Evolutionary conservation across 2,797 vertebrate species (phyloP).

Genomic region (Bovichtus diacanthus): DNA sequence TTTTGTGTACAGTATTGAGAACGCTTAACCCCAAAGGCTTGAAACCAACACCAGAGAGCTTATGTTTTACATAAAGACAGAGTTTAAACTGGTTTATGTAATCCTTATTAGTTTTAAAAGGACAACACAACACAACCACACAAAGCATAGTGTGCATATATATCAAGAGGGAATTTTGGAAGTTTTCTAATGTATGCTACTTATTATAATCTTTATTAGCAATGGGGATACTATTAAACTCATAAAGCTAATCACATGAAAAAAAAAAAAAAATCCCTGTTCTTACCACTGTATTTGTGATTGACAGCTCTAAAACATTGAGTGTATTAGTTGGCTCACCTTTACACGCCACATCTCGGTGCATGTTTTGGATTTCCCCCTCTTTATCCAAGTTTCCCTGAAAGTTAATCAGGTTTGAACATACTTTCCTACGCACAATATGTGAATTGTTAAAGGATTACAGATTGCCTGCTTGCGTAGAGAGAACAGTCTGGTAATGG

Average conservation of each 20-base stretch:
- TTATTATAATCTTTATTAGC: not conserved
- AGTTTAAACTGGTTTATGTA: conserved; percentile 35
- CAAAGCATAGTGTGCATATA: not conserved
- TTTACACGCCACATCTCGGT: conserved; percentile 21
- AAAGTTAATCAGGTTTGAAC: conserved; percentile 60
- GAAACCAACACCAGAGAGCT: conserved; percentile 23
- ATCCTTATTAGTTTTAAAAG: conserved; percentile 21
- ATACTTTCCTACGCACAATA: conserved; percentile 64
- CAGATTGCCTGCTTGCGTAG: conserved; percentile 42
- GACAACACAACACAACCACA: too few species aligned
- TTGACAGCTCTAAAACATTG: not conserved
- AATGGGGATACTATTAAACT: not conserved
- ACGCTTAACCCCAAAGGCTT: conserved; percentile 11
- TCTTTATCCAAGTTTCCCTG: conserved; percentile 40
- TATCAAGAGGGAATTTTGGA: not conserved
- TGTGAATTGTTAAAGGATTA: conserved; percentile 75
- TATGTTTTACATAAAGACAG: conserved; percentile 42
- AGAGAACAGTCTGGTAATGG: conserved; percentile 61
- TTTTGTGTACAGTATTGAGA: conserved; percentile 26
- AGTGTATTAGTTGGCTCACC: conserved; percentile 22
- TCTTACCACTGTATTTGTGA: not conserved
- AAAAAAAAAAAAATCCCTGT: not conserved
- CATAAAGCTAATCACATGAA: not conserved
- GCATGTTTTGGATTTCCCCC: conserved; percentile 48
- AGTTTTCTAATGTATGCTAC: not conserved